A percentile compares a stretch with the other conserved stretches of the same genome.
Conservation (phyloP, 37 sponge, comb jelly and placozoan genomes). For the Agelas oroides region DNA sequence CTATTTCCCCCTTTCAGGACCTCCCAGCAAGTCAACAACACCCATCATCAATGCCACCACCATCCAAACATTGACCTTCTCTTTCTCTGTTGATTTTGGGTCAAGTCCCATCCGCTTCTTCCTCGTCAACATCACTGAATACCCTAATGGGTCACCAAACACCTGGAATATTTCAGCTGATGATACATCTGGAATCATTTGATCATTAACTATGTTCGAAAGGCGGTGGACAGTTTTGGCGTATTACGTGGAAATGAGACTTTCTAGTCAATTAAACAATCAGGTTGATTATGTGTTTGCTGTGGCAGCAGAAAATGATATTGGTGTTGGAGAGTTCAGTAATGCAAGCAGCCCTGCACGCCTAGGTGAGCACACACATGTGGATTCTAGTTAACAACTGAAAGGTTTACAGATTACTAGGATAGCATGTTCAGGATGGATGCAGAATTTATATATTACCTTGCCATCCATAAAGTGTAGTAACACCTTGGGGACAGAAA, state of each 20-base stretch:
- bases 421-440: too few relatives aligned
- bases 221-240: too few relatives aligned
- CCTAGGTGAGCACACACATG: constrained; percentile 11
- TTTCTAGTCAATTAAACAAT: neutral
- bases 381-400: too few relatives aligned
- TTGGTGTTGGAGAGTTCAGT: constrained; percentile 40
- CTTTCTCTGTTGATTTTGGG: neutral
- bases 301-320: constrained; percentile 15
- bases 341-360: constrained; percentile 3
- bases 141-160: too few relatives aligned
- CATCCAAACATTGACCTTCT: neutral
- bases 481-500: too few relatives aligned
- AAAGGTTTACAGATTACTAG: too few relatives aligned
- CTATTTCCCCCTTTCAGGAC: neutral
- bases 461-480: too few relatives aligned
- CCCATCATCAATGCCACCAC: neutral
- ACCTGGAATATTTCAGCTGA: too few relatives aligned
- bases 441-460: too few relatives aligned
- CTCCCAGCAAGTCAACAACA: neutral
- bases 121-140: neutral
- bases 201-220: neutral
- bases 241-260: neutral
- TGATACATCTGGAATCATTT: too few relatives aligned
- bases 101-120: neutral
- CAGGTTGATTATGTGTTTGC: neutral